phyloP scores from a whole-genome alignment of 2,888 invertebrate genomes.

The Nomada hirtipes region DNA sequence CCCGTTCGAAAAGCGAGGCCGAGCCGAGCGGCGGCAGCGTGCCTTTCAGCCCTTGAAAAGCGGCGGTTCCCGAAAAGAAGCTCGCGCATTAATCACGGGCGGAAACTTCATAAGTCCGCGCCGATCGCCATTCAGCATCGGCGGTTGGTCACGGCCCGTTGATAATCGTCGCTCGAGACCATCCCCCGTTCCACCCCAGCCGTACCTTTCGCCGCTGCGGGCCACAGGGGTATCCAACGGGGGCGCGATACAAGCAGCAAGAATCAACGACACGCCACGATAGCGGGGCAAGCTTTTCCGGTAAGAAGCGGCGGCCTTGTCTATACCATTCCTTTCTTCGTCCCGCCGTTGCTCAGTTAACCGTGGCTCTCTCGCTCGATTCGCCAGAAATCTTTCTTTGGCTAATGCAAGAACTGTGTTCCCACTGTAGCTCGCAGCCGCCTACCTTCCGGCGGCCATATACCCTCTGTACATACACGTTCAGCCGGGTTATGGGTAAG shows the following conservation, averaged over 20 bases:
- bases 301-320: slow-evolving; percentile 38
- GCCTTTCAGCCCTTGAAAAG: slow-evolving; percentile 21
- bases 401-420: slow-evolving; percentile 83
- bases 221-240: neutral
- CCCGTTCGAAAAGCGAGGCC: neutral
- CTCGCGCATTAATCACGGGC: slow-evolving; percentile 49
- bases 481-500: slow-evolving; percentile 46
- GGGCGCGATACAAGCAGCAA: slow-evolving; percentile 31
- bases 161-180: slow-evolving; percentile 44
- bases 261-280: slow-evolving; percentile 50
- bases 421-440: slow-evolving; percentile 72
- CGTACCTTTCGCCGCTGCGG: slow-evolving; percentile 16
- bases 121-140: slow-evolving; percentile 26
- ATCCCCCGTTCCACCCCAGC: neutral
- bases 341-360: slow-evolving; percentile 26
- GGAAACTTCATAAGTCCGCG: slow-evolving; percentile 38
- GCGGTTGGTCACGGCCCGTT: neutral
- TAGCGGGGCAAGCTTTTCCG: slow-evolving; percentile 27
- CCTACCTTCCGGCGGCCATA: slow-evolving; percentile 69
- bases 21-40: neutral
- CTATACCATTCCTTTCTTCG: slow-evolving; percentile 40
- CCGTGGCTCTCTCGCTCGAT: slow-evolving; percentile 36
- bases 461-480: slow-evolving; percentile 61
- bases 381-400: slow-evolving; percentile 82
- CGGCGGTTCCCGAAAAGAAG: slow-evolving; percentile 36